Conservation (phyloP, 1,140 invertebrate species). For the Neodiprion pinetum region DNA sequence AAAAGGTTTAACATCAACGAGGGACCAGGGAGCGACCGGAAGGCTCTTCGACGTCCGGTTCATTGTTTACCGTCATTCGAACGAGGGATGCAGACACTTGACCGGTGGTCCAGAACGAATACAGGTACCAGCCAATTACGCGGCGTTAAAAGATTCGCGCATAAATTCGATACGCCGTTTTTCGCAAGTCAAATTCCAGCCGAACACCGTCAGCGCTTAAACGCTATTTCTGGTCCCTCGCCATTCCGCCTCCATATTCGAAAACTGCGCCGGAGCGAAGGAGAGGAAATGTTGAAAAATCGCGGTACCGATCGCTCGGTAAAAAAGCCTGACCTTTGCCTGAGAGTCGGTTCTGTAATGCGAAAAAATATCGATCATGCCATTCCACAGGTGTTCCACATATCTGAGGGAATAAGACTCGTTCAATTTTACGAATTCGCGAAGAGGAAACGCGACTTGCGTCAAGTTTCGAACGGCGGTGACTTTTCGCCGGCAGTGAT, state of each 20-base stretch:
- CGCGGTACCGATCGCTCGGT: no score
- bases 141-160: neutral
- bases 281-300: neutral
- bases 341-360: neutral
- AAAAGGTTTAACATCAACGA: neutral
- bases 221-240: constrained; percentile 8
- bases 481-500: no score
- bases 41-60: neutral
- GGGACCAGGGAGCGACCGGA: neutral
- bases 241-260: neutral
- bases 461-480: no score
- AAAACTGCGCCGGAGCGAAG: neutral
- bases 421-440: no score
- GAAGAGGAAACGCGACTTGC: no score
- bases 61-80: neutral
- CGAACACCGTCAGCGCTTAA: neutral
- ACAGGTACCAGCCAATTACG: neutral
- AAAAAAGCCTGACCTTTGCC: no score
- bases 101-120: neutral
- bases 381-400: no score
- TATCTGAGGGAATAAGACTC: no score
- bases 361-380: neutral
- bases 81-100: neutral
- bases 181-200: neutral
- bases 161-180: no score